Evolutionary conservation across 2,797 vertebrate genomes (phyloP).

Genomic region (Sebastes goodei): DNA sequence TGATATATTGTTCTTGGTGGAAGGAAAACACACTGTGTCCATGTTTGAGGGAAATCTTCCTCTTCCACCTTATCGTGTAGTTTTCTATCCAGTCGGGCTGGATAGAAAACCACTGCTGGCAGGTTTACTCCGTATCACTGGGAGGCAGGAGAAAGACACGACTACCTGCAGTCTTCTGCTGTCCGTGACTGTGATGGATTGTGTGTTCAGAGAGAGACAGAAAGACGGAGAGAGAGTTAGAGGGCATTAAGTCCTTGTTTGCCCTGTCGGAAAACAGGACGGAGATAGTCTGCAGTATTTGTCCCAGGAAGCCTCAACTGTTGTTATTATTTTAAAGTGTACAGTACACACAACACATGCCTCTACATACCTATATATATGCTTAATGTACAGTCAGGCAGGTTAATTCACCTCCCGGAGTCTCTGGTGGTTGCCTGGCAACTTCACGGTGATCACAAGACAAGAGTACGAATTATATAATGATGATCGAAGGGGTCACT

Average conservation of each 20-base stretch:
- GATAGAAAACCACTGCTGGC: constrained; percentile 10
- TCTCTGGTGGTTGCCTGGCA: not conserved
- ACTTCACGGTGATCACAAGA: not conserved
- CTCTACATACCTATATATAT: not conserved
- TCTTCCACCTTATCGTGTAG: not conserved
- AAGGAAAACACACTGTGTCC: not conserved
- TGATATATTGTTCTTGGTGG: not conserved
- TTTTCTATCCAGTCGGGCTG: constrained; percentile 13
- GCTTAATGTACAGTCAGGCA: not conserved
- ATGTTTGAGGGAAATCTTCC: constrained; percentile 7
- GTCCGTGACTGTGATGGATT: constrained; percentile 68
- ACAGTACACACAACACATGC: not conserved
- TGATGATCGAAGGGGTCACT: not conserved
- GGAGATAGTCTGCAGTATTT: constrained; percentile 11
- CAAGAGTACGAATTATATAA: not conserved
- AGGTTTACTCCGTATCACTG: constrained; percentile 40
- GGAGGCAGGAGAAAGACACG: constrained; percentile 28
- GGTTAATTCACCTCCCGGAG: not conserved
- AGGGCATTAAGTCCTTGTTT: constrained; percentile 51
- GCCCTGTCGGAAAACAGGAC: constrained; percentile 27
- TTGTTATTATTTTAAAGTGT: not conserved
- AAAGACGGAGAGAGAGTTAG: constrained; percentile 38
- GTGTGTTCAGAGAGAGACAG: constrained; percentile 43
- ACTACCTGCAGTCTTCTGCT: constrained; percentile 48
- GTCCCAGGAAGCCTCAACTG: not conserved